Evolutionary conservation across 2,797 vertebrate species (phyloP).

Genomic region (Characodon lateralis): DNA sequence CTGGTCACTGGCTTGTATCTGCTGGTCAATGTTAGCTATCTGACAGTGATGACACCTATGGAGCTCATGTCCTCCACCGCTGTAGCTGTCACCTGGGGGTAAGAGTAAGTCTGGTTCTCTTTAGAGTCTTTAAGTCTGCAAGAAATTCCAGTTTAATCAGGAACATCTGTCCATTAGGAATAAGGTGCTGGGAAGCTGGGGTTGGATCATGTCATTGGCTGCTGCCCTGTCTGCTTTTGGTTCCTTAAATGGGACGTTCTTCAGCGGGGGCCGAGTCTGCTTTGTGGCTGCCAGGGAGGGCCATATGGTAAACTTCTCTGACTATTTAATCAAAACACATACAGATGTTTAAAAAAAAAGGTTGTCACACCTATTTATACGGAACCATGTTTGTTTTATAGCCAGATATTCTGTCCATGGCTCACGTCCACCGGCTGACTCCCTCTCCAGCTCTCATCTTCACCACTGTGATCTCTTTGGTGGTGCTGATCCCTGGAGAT

Average conservation of each 20-base stretch:
- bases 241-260: constrained; percentile 86
- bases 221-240: constrained; percentile 88
- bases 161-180: constrained; percentile 69
- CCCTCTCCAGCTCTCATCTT: constrained; percentile 89
- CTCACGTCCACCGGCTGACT: constrained; percentile 82
- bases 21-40: constrained; percentile 91
- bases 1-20: constrained; percentile 88
- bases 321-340: neutral
- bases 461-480: constrained; percentile 83
- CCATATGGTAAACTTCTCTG: constrained; percentile 84
- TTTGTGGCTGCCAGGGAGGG: constrained; percentile 90
- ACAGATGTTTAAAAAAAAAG: neutral
- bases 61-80: constrained; percentile 88
- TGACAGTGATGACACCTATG: constrained; percentile 85
- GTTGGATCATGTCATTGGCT: constrained; percentile 88
- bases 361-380: neutral
- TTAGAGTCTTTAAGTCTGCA: neutral
- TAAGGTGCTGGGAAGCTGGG: constrained; percentile 89
- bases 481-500: constrained; percentile 85
- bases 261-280: constrained; percentile 86
- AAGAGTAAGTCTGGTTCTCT: constrained; percentile 28
- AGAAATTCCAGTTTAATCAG: neutral
- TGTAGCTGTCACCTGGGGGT: constrained; percentile 91
- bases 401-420: constrained; percentile 90
- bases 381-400: constrained; percentile 54